A percentile compares a stretch with the other conserved stretches of the same genome.
These are phyloP conservation scores for Porphyrio hochstetteri DNA, from an alignment of 2,113 vertebrate species.

Conservation along the genomic window DNA sequence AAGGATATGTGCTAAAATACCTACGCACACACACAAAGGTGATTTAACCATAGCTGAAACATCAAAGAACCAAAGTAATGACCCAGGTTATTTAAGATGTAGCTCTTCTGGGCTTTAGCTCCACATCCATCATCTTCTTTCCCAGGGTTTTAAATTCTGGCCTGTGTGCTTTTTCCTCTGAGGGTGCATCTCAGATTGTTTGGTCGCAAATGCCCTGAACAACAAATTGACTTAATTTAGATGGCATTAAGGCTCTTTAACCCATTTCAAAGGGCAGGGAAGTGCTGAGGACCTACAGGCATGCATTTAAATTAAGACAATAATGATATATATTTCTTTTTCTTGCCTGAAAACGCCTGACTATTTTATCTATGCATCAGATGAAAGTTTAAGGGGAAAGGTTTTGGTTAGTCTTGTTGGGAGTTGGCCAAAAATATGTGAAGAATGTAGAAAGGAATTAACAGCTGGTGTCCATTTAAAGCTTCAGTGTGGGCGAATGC, in stretches of 20 bases:
- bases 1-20: neutral
- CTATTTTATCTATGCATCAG: constrained; percentile 45
- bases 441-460: constrained; percentile 55
- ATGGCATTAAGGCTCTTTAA: neutral
- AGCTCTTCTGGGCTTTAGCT: neutral
- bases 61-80: neutral
- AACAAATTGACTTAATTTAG: constrained; percentile 38
- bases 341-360: neutral
- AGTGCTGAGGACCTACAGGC: neutral
- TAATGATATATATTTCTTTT: constrained; percentile 34
- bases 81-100: neutral
- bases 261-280: neutral
- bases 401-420: constrained; percentile 47
- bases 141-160: neutral
- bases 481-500: neutral
- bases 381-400: constrained; percentile 45
- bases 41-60: neutral
- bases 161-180: neutral
- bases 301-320: constrained; percentile 4
- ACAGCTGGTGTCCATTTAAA: constrained; percentile 58
- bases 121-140: constrained; percentile 25
- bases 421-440: constrained; percentile 50
- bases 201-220: constrained; percentile 18
- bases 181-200: constrained; percentile 26
- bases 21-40: neutral